These are phyloP conservation scores for Polyergus mexicanus DNA, from an alignment of 1,140 invertebrate species.

Conservation along the genomic window DNA sequence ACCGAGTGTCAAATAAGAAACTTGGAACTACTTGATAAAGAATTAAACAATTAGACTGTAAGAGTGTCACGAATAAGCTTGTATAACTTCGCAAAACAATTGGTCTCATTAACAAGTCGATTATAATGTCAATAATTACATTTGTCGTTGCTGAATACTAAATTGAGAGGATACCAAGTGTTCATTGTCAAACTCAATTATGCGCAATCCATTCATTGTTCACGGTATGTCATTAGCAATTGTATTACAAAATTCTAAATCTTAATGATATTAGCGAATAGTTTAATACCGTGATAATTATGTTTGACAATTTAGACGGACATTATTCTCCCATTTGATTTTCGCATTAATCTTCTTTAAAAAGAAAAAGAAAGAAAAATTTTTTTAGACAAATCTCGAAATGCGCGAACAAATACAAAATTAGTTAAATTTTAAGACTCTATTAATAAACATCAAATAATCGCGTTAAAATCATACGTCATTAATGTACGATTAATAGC, in stretches of 20 bases:
- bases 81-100: conserved; percentile 3
- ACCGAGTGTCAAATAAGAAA: neutral
- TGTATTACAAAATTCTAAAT: neutral
- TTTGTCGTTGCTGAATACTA: neutral
- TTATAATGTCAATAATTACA: neutral
- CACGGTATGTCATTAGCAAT: neutral
- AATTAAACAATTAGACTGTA: neutral
- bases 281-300: neutral
- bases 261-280: neutral
- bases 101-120: neutral
- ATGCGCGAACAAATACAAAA: neutral
- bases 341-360: neutral
- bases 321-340: neutral
- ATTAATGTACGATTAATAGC: neutral
- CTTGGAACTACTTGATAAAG: neutral
- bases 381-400: neutral
- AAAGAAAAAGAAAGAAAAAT: neutral
- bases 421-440: neutral
- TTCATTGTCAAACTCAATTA: conserved; percentile 3
- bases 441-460: neutral
- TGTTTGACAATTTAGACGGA: neutral
- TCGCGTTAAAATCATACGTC: neutral
- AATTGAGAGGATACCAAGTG: neutral
- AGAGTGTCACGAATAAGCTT: neutral
- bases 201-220: neutral